Base-by-base conservation (phyloP, 1,140 invertebrate genomes). In the Laodelphax striatellus region DNA sequence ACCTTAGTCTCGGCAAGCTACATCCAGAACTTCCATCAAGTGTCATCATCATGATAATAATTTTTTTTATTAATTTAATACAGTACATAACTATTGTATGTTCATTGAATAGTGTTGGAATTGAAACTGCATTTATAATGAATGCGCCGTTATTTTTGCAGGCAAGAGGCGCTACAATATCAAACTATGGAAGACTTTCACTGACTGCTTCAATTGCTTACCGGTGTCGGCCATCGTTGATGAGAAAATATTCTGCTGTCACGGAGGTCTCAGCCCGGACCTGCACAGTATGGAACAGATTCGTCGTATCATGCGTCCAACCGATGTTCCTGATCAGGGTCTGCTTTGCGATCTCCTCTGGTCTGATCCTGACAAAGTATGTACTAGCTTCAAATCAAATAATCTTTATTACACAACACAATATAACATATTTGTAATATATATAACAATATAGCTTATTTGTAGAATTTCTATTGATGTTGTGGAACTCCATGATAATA, bases 181-280 rank as follows among this genome's bases (percentile, higher is more conserved):
- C 62, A 97, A 97, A 75, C 73, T 98, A 68, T 98, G 94, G 95
- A 98, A 98, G 77, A 97, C 92, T 21, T 98, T 98, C 74, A 97
- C 94, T 63, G 95, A 98, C 75, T 97, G 94, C 74, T 98, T 98
- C 72, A 98, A 98, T 77, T 98, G 94, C 78, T 79, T 98, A 70
- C 96, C 96, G 0, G 91, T 98, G 64, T 60, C 66, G 19, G 68
- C 68, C 28, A 67, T 70, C 24, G 64, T 83, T 57, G 80, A 82
- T 62, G 77, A 84, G 64, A 82, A 81, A 64, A 84, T 84, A 52
- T 80, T 84, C 65, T 83, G 81, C 68, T 81, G 78, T 68, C 81
- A 83, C 67, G 81, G 80, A 31, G 81, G 81, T 53, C 69, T 83
- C 17, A 80, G 78, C 38, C 81, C 81, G 9, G 78, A 84, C 66